Percentiles rank a stretch among this genome's conserved stretches.
These are phyloP conservation scores for Gasteruption jaculator DNA, from an alignment of 2,888 invertebrate species.

Conservation along the genomic window DNA sequence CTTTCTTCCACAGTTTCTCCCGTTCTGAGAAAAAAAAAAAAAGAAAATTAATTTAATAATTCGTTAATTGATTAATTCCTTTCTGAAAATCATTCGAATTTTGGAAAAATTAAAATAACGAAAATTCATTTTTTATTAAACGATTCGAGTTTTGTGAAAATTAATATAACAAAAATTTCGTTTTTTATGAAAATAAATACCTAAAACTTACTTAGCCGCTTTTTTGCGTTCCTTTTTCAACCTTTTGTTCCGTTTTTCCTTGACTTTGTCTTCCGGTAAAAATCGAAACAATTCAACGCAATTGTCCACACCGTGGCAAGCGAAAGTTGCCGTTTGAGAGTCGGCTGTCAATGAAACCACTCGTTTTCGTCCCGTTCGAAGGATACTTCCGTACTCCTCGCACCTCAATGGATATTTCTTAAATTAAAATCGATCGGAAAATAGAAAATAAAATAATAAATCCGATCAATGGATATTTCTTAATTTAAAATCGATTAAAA, in stretches of 20 bases:
- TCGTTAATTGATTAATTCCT: background rate
- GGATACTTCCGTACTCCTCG: slow-evolving; percentile 72
- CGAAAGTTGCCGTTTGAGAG: slow-evolving; percentile 66
- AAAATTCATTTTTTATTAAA: no score
- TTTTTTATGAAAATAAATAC: background rate
- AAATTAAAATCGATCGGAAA: slow-evolving; percentile 8
- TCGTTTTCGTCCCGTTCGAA: slow-evolving; percentile 75
- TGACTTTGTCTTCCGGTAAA: slow-evolving; percentile 70
- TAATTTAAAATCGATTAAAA: slow-evolving; percentile 8
- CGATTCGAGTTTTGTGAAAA: slow-evolving; percentile 5
- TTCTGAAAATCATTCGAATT: no score
- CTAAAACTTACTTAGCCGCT: slow-evolving; percentile 32
- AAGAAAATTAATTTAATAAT: slow-evolving; percentile 7
- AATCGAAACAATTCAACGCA: slow-evolving; percentile 80
- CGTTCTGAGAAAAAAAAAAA: no score
- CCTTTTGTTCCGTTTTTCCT: slow-evolving; percentile 68
- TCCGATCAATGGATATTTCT: slow-evolving; percentile 60
- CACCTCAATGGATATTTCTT: slow-evolving; percentile 67
- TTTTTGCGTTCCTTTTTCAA: slow-evolving; percentile 70
- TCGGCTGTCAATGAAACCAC: slow-evolving; percentile 74
- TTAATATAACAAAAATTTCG: background rate
- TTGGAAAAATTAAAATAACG: no score
- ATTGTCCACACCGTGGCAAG: slow-evolving; percentile 80
- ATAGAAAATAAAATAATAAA: background rate
- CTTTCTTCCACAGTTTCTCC: slow-evolving; percentile 29